Evolutionary conservation across 2,797 vertebrate genomes (phyloP).

Genomic region (Todus mexicanus): DNA sequence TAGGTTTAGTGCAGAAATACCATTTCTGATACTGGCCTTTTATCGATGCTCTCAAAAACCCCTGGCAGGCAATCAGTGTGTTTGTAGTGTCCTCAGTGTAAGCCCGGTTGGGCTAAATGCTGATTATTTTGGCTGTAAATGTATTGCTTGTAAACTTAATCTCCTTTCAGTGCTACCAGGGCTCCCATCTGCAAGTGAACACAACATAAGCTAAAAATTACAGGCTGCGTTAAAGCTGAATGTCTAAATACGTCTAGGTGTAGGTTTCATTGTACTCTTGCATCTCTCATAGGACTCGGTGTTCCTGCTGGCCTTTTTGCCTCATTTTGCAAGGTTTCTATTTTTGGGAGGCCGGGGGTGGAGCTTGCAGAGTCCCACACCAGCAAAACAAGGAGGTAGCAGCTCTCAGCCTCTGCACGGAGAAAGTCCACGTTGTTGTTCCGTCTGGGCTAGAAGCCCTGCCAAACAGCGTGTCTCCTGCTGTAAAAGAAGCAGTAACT

Average conservation of each 20-base stretch:
- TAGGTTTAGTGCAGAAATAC: neutral
- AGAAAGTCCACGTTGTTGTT: neutral
- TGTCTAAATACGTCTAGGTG: conserved; percentile 31
- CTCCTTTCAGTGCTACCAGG: neutral
- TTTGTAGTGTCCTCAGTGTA: neutral
- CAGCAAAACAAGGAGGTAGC: conserved; percentile 40
- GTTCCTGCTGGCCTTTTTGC: conserved; percentile 61
- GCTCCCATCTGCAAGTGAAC: neutral
- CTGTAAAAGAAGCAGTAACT: neutral
- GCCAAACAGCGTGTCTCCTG: neutral
- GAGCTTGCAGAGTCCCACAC: conserved; percentile 35
- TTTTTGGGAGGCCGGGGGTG: conserved; percentile 52
- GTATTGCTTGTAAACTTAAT: neutral
- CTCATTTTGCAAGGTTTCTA: conserved; percentile 68
- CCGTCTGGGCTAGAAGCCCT: neutral
- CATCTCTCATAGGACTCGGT: conserved; percentile 26
- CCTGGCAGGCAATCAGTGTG: neutral
- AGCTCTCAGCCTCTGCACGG: neutral
- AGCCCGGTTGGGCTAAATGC: neutral
- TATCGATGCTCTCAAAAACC: neutral
- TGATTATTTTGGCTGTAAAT: neutral
- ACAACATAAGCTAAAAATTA: conserved; percentile 47
- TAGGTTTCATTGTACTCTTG: conserved; percentile 26
- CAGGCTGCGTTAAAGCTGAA: neutral
- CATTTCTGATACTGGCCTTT: rapidly evolving